phyloP scores from a whole-genome alignment of 2,113 vertebrate species.

The Elephas maximus region DNA sequence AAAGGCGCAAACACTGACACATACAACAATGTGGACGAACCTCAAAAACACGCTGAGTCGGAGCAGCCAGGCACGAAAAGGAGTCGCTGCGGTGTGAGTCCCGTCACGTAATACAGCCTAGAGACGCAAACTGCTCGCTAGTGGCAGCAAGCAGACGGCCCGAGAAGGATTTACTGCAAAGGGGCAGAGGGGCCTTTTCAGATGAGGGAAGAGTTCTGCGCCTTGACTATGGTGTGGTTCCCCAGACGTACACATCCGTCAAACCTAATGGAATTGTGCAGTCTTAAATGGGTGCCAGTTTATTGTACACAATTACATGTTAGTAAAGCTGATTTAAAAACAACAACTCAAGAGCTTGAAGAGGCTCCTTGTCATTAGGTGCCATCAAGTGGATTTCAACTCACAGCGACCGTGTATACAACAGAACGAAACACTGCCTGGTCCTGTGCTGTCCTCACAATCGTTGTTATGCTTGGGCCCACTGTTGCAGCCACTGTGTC shows the following conservation, averaged over 20 bases:
- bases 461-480: too few species aligned
- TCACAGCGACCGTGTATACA: too few species aligned
- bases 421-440: too few species aligned
- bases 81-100: too few species aligned
- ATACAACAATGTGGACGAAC: rapidly evolving
- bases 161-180: neutral
- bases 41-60: rapidly evolving
- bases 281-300: too few species aligned
- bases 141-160: neutral
- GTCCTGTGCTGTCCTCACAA: too few species aligned
- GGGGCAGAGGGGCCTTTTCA: neutral
- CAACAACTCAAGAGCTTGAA: neutral
- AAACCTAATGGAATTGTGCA: neutral
- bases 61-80: neutral
- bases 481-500: too few species aligned
- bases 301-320: too few species aligned
- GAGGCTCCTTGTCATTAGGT: too few species aligned
- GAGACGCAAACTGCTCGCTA: too few species aligned
- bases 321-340: too few species aligned
- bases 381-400: too few species aligned
- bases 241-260: rapidly evolving
- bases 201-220: neutral
- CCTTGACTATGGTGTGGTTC: neutral
- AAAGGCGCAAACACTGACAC: neutral
- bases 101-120: neutral